Evolutionary conservation across 2,888 invertebrate genomes (phyloP), one percentile per base, ranked within the genome.

Genomic region (Conistra vaccinii): DNA sequence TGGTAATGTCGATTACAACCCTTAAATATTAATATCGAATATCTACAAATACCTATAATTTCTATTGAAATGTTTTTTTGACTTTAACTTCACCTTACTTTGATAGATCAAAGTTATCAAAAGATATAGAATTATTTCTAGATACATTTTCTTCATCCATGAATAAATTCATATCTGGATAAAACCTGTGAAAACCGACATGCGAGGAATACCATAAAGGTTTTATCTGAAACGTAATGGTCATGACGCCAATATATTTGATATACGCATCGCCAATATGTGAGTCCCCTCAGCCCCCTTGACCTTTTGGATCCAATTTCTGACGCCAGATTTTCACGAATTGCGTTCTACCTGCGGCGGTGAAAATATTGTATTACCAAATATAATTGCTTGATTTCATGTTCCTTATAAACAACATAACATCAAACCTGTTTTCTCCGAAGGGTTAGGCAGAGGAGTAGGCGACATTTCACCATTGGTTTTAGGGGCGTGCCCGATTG

Each of bases 271-370:
- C 73, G 61, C 66, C 69, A 67, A 80, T 83, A 72, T 76, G 67
- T 26, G 63, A 61, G 42, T 48, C 39, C 63, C 12, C 62, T 45
- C 68, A 48, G 63, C 45, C 61, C 69, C 66, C 85, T 82, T 75
- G 75, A 83, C 85, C 83, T 83, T 80, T 72, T 42, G 48, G 69
- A 71, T 71, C 69, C 76, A 76, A 83, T 83, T 71, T 62, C 80
- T 42, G 61, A 35, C 58, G 42, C 62, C 39, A 55, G 60, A 66
- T 69, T 80, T 66, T 48, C 39, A 51, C 55, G 63, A 42, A 65
- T 60, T 67, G 76, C 29, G 51, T 45, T 63, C 9, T 63, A 63
- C 51, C 62, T 68, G 74, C 9, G 63, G 45, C 39, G 29, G 42
- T 42, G 53, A 80, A 76, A 77, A 78, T 73, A 67, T 77, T 69